phyloP scores from a whole-genome alignment of 1,140 invertebrate genomes.

The Charaxes varanes region DNA sequence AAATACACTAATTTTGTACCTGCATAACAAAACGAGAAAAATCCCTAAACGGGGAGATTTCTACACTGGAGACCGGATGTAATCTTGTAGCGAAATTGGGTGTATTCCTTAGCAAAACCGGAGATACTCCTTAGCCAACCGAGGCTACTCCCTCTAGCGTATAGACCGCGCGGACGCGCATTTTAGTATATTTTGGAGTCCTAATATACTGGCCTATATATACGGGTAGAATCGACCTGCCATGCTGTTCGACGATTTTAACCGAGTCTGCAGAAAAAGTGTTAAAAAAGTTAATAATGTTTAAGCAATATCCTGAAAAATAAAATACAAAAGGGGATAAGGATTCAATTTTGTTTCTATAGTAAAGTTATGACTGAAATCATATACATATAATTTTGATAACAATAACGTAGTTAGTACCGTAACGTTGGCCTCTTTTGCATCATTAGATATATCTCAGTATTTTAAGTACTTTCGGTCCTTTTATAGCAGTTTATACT shows the following conservation, averaged over 20 bases:
- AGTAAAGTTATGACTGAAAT: too few relatives aligned
- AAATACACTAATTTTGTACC: conserved; percentile 12
- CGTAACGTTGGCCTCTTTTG: too few relatives aligned
- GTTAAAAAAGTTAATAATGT: conserved; percentile 16
- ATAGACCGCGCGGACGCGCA: conserved; percentile 5
- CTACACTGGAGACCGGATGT: conserved; percentile 15
- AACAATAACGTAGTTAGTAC: too few relatives aligned
- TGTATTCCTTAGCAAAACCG: conserved; percentile 5
- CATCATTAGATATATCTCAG: too few relatives aligned
- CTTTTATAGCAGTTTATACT: too few relatives aligned
- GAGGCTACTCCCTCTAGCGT: too few relatives aligned
- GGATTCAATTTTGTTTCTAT: too few relatives aligned
- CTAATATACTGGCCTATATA: conserved; percentile 23
- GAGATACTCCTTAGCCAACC: conserved; percentile 1
- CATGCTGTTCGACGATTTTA: conserved; percentile 17
- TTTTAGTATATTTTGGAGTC: conserved; percentile 13
- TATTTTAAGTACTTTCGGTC: too few relatives aligned
- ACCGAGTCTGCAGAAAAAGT: conserved; percentile 30
- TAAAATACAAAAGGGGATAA: too few relatives aligned
- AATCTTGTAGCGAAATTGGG: conserved; percentile 2
- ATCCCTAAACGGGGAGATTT: conserved; percentile 22
- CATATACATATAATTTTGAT: too few relatives aligned
- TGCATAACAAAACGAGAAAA: conserved; percentile 16
- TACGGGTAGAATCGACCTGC: conserved; percentile 19
- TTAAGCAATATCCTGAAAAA: conserved; percentile 4